Evolutionary conservation across 2,113 vertebrate species (phyloP).

Genomic region (Corvus moneduloides): DNA sequence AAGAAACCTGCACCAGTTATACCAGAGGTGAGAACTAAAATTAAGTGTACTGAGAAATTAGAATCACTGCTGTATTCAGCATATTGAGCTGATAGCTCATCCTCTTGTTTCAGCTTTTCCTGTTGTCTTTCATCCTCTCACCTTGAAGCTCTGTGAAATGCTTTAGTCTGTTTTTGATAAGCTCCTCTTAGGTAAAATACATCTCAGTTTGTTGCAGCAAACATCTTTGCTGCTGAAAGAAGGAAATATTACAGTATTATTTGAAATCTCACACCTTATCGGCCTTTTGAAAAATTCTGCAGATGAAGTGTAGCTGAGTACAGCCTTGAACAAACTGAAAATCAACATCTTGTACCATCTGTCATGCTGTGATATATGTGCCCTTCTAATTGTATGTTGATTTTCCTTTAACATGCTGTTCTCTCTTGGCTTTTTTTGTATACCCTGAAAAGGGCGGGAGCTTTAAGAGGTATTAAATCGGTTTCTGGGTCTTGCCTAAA

Average conservation of each 20-base stretch:
- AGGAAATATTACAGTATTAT: background rate
- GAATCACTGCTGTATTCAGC: background rate
- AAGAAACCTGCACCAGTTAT: slow-evolving; percentile 85
- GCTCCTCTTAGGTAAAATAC: background rate
- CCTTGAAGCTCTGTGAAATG: background rate
- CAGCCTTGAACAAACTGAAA: background rate
- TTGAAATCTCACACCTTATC: background rate
- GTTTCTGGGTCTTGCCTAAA: background rate
- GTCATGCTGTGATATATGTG: background rate
- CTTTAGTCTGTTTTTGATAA: background rate
- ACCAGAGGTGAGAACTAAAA: slow-evolving; percentile 85
- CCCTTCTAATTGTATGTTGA: background rate
- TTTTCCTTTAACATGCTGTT: background rate
- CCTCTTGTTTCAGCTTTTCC: background rate
- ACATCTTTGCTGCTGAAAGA: background rate
- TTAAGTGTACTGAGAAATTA: background rate
- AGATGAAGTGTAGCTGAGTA: background rate
- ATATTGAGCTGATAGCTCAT: background rate
- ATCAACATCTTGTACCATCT: background rate
- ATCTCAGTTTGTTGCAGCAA: background rate
- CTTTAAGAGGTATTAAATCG: background rate
- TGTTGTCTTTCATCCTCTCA: background rate
- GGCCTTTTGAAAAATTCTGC: background rate
- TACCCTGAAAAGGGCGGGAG: background rate
- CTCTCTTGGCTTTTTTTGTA: background rate